Conservation (phyloP, 1,140 invertebrate genomes). For the Sesamia nonagrioides region DNA sequence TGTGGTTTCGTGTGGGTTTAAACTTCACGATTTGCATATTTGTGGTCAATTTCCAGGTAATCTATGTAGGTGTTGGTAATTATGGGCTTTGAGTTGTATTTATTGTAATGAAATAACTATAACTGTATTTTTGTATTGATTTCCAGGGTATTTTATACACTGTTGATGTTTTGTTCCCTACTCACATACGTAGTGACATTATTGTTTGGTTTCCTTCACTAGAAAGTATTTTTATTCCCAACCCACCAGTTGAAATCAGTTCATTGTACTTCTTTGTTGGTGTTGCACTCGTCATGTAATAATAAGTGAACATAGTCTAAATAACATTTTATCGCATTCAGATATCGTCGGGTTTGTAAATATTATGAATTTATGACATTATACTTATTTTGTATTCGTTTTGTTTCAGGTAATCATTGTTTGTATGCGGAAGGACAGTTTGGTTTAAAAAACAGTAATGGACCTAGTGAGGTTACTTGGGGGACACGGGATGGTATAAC, state of each 20-base stretch:
- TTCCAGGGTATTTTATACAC: background rate
- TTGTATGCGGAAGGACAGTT: background rate
- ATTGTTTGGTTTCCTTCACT: background rate
- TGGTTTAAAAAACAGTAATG: background rate
- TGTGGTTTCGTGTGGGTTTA: too few relatives aligned
- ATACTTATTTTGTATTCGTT: conserved; percentile 10
- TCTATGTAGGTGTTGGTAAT: background rate
- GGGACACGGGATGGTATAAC: background rate
- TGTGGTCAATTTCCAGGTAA: background rate
- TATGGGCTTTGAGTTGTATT: background rate
- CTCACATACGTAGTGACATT: background rate
- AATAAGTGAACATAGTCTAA: conserved; percentile 25
- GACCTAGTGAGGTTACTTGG: background rate
- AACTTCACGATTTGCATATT: background rate
- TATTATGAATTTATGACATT: background rate
- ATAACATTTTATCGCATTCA: conserved; percentile 14
- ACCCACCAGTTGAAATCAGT: background rate
- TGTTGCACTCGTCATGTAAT: conserved; percentile 45
- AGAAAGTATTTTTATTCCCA: background rate
- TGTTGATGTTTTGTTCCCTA: background rate
- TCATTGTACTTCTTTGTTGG: conserved; percentile 48
- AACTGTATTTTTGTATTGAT: background rate
- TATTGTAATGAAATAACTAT: background rate
- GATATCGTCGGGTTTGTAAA: conserved; percentile 28
- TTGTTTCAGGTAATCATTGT: conserved; percentile 49